Evolutionary conservation across 1,140 invertebrate genomes (phyloP), one percentile per base, ranked within the genome.

Genomic region (Calosoma granatense): DNA sequence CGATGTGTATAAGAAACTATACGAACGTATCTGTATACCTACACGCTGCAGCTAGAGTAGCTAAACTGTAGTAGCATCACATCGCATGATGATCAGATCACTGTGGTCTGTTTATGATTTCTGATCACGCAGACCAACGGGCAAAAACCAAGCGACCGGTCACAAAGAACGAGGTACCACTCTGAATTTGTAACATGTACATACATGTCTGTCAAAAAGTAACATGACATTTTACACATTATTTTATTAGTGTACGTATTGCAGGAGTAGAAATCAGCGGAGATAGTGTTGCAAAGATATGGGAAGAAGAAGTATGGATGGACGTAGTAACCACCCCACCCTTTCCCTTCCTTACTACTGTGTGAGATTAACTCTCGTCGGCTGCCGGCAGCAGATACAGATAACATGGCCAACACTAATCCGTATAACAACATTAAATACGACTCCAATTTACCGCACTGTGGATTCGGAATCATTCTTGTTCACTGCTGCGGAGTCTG

Each of bases 381-480:
- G 54, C 53, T 59, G 60, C 58, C 51, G 60, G 59, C 51, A 59
- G 57, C 58, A 62, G 61, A 62, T 58, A 62, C 56, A 60, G 61
- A 62, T 62, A 62, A 62, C 58, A 56, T 20, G 53, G 56, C 22
- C 41, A 47, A 39, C 58, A 58, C 64, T 72, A 71, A 72, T 71
- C 70, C 70, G 64, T 70, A 72, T 71, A 72, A 71, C 70, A 71
- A 69, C 70, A 71, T 72, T 72, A 72, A 71, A 71, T 72, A 70
- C 70, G 69, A 67, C 69, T 70, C 65, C 70, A 72, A 72, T 72
- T 72, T 72, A 67, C 70, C 69, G 70, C 70, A 66, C 65, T 70
- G 70, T 70, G 68, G 67, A 69, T 72, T 70, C 61, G 64, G 63
- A 70, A 68, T 67, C 60, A 67, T 68, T 67, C 64, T 59, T 59